Base-by-base conservation (phyloP, 2,113 vertebrate species). In the Motacilla tschutschensis region DNA sequence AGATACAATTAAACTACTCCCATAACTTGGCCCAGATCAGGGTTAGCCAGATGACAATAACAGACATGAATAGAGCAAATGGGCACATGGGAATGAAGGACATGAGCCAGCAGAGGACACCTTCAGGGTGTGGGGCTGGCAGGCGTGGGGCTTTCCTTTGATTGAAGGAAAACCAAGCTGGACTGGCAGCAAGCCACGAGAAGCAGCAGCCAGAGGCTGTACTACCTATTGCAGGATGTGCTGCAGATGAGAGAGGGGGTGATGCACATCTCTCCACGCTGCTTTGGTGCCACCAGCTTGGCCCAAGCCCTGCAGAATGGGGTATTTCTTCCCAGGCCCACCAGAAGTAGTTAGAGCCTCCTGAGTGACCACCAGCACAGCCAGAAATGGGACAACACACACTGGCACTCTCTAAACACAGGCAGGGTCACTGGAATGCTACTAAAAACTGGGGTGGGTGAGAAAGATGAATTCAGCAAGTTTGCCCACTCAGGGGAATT, bases 321-420 rank as follows among this genome's bases (percentile, higher is more conserved):
- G 13, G 0, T 4, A 10, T 26, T 74, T 83, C 73, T 55, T 66
- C 40, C n/a, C 12, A 55, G 24, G n/a, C 40, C 47, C 31, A 71
- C 12, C 43, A 80, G 55, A 48, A 63, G 19, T 21, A 44, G 10
- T 38, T 43, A 62, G 20, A 41, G 22, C 29, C 71, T 79, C 58
- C 48, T 0, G 0, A 67, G 60, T 3, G 0, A 73, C 17, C 13
- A 28, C 9, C 17, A 44, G 51, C 17, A 57, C 8, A 28, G 47
- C 20, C 62, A 38, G 24, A 24, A 50, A 55, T 3, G 15, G 12
- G 24, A 28, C 10, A 64, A 26, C 5, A 22, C 46, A 40, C 33
- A 19, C 0, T 20, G 12, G 53, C 50, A 51, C 7, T 13, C 46
- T 53, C 85, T 48, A 41, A 83, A 53, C 7, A 57, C 11, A 35